Evolutionary conservation across 2,888 invertebrate genomes (phyloP), one percentile per base, ranked within the genome.

Genomic region (Machimus rusticus): DNA sequence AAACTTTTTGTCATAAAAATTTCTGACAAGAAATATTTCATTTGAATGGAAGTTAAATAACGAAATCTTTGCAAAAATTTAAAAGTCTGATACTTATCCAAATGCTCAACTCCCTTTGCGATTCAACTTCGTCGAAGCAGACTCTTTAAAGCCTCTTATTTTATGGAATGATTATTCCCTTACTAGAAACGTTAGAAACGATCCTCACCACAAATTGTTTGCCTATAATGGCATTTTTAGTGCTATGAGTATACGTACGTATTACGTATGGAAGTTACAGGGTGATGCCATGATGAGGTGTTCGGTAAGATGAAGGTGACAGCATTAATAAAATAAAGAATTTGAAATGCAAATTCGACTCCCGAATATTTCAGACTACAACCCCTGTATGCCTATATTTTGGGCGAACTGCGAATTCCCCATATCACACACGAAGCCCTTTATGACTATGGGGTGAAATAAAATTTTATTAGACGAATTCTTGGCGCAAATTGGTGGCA

Each of bases 381-480:
- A 43, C 23, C 43, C 31, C 16, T 51, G 28, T 79, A 31, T 46
- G 19, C 14, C 9, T 5, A 4, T 5, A 57, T 23, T 57, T 57
- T 23, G 4, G 46, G 31, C 43, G 46, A 31, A 16, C 51, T 43
- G 46, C 9, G 19, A 23, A 74, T 79, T 28, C 79, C 79, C 43
- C 51, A 79, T 79, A 57, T 57, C 79, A 46, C 23, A 79, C 46
- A 79, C n/a, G 51, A 28, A 79, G 46, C 31, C 31, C 46, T 79
- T 79, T 79, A 79, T 46, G 79, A 79, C 79, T 46, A 79, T 79
- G 46, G 51, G 51, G 8, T 51, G 46, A 23, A 12, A 79, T 79
- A 79, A 79, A 79, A 79, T 79, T 79, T 79, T 79, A 79, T 79
- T 79, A 79, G 51, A 79, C 79, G 46, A 79, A 79, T 79, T 43